Base-by-base conservation (phyloP, 2,797 vertebrate species). In the Girardinus metallicus region DNA sequence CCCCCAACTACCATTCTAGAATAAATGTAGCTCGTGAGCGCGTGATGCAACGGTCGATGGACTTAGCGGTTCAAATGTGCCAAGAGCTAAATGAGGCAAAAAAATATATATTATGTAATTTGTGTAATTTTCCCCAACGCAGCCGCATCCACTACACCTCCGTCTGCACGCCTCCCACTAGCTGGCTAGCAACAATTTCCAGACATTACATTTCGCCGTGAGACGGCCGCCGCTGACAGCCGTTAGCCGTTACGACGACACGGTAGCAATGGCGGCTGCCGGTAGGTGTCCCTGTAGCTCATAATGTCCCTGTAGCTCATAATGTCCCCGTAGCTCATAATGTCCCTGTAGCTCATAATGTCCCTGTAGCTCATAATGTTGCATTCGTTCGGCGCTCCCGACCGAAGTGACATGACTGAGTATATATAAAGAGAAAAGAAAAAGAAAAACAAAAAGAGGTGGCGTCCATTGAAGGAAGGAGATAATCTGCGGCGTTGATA, bases 381-480 rank as follows among this genome's bases (percentile, higher is more conserved):
- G 85, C 82, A 73, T 68, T 75, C 21, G 57, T 85, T 86, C 82
- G 23, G 64, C 36, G 81, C 77, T 10, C 82, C 87, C 73, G 84
- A 88, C 57, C 80, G 88, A 86, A 73, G 79, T 78, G 78, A 86
- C 91, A 87, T 78, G 85, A 90, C 79, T 82, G 85, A 87, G 84
- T 81, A 64, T 78, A 7, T 68, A n/a, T n/a, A 15, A 13, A 64
- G 1, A 21, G 21, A n/a, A 13, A 36, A 23, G 31, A 57, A 75
- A 86, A 91, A 79, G 81, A 0, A 15, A 71, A 84, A 89, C 79
- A 85, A 82, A 80, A 73, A 78, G 81, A 84, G 79, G 86, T 73
- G 0, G 88, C 90, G 88, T 86, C 90, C 80, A 84, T 15, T 86
- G 91, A 80, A 92, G 90, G 88, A 85, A 92, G 79, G 83, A 78